Base-by-base conservation (phyloP, 1,140 invertebrate genomes). In the Pachyrhynchus sulphureomaculatus region DNA sequence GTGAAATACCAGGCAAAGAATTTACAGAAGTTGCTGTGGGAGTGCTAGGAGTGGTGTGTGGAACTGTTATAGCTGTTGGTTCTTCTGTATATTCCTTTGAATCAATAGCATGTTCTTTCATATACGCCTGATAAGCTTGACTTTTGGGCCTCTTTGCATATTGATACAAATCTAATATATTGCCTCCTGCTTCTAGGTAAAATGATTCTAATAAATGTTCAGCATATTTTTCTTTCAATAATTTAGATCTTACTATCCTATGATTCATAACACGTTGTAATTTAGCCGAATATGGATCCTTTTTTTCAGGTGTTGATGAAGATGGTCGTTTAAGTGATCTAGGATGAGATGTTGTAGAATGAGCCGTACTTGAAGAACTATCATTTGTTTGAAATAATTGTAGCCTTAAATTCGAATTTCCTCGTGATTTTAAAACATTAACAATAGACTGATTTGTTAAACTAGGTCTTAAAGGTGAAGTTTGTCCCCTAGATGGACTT, bases 141-240 rank as follows among this genome's bases (percentile, higher is more conserved):
- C 84, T 84, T 36, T 86, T 82, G 49, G 90, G 86, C 70, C 86
- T 80, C 75, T 92, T 93, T 61, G 86, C 86, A 88, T 91, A 95
- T 26, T 82, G 77, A 67, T 84, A 83, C 75, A 88, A 92, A 73
- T 95, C 93, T 83, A 93, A 88, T 77, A 95, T 86, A 76, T 93
- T 93, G 32, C 90, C 90, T 61, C 88, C 88, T 69, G 83, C 84
- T 77, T 93, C 88, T 36, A 95, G 81, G 76, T 91, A 94, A 80
- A 88, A 95, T 48, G 89, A 78, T 79, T 95, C 93, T 44, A 89
- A 84, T 64, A 90, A 82, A 77, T 89, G 85, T 72, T 95, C 92
- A 67, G 85, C 84, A 77, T 92, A 92, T 72, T 84, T 83, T 42
- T 75, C 75, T 52, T 73, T 74, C 5, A 75, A 64, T 5, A 75